Percentiles rank a stretch among this genome's conserved stretches.
phyloP scores from a whole-genome alignment of 92 coral and sea anemone genomes.

The Epizoanthus scotinus region DNA sequence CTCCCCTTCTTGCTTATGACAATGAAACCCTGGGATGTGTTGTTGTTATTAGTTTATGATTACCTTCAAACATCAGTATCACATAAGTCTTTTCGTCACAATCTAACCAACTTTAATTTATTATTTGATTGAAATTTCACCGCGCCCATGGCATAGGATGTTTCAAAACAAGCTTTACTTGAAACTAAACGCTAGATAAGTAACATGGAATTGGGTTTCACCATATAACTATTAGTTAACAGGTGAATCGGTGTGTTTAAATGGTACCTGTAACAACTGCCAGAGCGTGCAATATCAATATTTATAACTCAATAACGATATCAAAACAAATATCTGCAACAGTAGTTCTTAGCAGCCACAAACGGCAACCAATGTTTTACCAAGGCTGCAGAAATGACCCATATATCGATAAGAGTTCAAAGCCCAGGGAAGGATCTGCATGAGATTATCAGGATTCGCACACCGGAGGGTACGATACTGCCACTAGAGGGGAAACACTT shows the following conservation, averaged over 20 bases:
- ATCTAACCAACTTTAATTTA: too few species aligned
- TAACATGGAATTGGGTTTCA: too few species aligned
- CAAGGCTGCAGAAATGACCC: slow-evolving; percentile 41
- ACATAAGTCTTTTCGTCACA: too few species aligned
- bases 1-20: too few species aligned
- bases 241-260: slow-evolving; percentile 16
- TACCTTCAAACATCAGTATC: too few species aligned
- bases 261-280: slow-evolving; percentile 16
- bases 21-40: too few species aligned
- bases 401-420: slow-evolving; percentile 45
- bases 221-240: background rate
- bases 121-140: too few species aligned
- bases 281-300: slow-evolving; percentile 19
- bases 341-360: slow-evolving; percentile 40
- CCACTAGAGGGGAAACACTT: background rate
- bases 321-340: background rate
- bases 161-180: too few species aligned
- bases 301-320: background rate
- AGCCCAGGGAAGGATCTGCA: slow-evolving; percentile 43
- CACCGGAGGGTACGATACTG: slow-evolving; percentile 51
- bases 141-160: too few species aligned
- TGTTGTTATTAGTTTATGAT: too few species aligned
- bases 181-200: too few species aligned
- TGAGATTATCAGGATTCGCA: slow-evolving; percentile 52
- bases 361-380: background rate